A percentile compares a stretch with the other conserved stretches of the same genome.
These are phyloP conservation scores for Xyliphius kryptos DNA, from an alignment of 2,113 vertebrate genomes.

Conservation along the genomic window DNA sequence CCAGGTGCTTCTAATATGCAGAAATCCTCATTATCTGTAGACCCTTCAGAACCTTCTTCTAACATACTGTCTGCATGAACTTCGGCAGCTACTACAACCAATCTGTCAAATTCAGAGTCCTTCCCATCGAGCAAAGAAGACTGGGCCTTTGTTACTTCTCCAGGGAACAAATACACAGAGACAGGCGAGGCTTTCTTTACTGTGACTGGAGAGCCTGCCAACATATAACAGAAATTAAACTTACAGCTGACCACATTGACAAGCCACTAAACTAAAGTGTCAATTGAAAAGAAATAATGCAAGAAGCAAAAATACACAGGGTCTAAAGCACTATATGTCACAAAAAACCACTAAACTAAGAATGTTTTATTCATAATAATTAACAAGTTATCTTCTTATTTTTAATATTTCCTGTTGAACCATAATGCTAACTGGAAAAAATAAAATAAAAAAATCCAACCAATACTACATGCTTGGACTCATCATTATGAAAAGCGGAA, in stretches of 20 bases:
- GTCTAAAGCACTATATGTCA: too few relatives aligned
- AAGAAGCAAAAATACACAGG: too few relatives aligned
- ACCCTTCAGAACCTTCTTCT: slow-evolving; percentile 65
- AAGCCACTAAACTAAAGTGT: too few relatives aligned
- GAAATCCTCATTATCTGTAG: slow-evolving; percentile 83
- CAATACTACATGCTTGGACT: too few relatives aligned
- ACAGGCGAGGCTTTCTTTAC: slow-evolving; percentile 69
- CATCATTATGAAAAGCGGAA: too few relatives aligned
- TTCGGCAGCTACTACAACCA: slow-evolving; percentile 59
- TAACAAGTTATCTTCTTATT: too few relatives aligned
- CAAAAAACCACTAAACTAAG: too few relatives aligned
- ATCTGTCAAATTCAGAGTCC: slow-evolving; percentile 55
- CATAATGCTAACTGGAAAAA: too few relatives aligned
- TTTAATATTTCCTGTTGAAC: too few relatives aligned
- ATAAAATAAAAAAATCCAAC: too few relatives aligned
- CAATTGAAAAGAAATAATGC: too few relatives aligned
- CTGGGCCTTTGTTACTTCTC: slow-evolving; percentile 60
- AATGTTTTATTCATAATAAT: too few relatives aligned
- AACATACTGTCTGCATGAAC: slow-evolving; percentile 58
- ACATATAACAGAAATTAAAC: slow-evolving; percentile 9
- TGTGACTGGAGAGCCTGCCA: slow-evolving; percentile 57
- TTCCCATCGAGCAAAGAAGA: slow-evolving; percentile 46
- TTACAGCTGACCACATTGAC: neutral
- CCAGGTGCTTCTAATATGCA: slow-evolving; percentile 88
- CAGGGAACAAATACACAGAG: slow-evolving; percentile 83